Percentiles rank a stretch among this genome's conserved stretches.
Evolutionary conservation across 2,888 invertebrate genomes (phyloP).

Genomic region (Drymonia ruficornis): DNA sequence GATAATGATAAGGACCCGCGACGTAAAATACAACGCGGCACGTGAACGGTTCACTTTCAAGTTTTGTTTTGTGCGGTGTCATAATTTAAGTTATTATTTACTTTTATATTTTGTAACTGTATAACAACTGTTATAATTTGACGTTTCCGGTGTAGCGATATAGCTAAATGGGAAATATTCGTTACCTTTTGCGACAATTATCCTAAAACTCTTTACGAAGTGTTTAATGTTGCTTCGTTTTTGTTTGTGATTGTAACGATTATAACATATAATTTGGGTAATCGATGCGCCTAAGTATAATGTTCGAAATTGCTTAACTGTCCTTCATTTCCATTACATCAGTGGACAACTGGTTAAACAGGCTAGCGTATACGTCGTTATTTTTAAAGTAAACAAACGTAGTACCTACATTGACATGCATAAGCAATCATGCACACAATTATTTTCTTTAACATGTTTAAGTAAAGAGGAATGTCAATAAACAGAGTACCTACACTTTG

Average conservation of each 20-base stretch:
- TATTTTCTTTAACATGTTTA: conserved; percentile 1
- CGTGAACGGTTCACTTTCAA: conserved; percentile 75
- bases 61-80: conserved; percentile 74
- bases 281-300: not conserved
- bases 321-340: conserved; percentile 49
- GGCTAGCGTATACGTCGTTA: conserved; percentile 46
- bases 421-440: not conserved
- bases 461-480: conserved; percentile 1
- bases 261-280: not conserved
- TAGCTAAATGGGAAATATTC: conserved; percentile 1
- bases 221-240: conserved; percentile 1
- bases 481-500: too few relatives aligned
- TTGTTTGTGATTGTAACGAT: conserved; percentile 1
- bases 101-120: conserved; percentile 20
- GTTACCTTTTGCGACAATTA: not conserved
- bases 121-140: conserved; percentile 20
- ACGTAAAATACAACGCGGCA: conserved; percentile 58
- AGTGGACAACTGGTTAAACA: conserved; percentile 62
- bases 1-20: conserved; percentile 52
- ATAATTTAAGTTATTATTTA: conserved; percentile 62
- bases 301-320: conserved; percentile 20
- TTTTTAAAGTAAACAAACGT: conserved; percentile 54
- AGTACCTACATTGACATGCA: conserved; percentile 18
- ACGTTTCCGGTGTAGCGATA: conserved; percentile 13
- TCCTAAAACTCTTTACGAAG: not conserved